These are phyloP conservation scores for Forbesichthys agassizii DNA, from an alignment of 2,113 vertebrate genomes.

Conservation along the genomic window DNA sequence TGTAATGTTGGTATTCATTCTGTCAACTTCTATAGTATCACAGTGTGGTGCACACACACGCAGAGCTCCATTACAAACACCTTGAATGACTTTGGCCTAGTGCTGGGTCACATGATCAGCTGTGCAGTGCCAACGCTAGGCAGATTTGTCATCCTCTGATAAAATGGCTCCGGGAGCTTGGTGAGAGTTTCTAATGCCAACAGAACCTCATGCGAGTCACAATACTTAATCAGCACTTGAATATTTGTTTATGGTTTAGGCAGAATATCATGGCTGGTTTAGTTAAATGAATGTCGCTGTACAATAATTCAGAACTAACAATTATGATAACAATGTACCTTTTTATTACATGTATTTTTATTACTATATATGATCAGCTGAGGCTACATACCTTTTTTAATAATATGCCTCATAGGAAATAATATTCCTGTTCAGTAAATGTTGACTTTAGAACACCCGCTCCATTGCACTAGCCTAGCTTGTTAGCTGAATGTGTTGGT, in stretches of 20 bases:
- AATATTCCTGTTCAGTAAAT: conserved; percentile 16
- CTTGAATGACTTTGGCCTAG: conserved; percentile 1
- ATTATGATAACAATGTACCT: not conserved
- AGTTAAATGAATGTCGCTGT: not conserved
- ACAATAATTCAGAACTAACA: not conserved
- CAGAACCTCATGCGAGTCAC: too few relatives aligned
- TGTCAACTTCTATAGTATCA: not conserved
- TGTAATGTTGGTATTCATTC: not conserved
- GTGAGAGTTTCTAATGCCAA: not conserved
- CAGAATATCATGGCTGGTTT: too few relatives aligned
- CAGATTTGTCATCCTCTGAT: conserved; percentile 41
- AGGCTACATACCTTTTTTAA: not conserved
- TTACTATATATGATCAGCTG: not conserved
- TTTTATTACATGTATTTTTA: too few relatives aligned
- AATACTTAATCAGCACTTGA: too few relatives aligned
- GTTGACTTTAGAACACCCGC: conserved; percentile 10
- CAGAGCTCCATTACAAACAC: not conserved
- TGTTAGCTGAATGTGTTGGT: conserved; percentile 14
- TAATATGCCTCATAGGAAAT: conserved; percentile 8
- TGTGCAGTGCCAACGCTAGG: conserved; percentile 1
- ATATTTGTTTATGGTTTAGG: too few relatives aligned
- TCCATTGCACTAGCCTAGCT: not conserved
- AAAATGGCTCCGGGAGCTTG: conserved; percentile 16
- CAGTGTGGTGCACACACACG: not conserved
- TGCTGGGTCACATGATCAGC: conserved; percentile 37